phyloP scores from a whole-genome alignment of 1,140 invertebrate species.

The Paramacrobiotus metropolitanus region DNA sequence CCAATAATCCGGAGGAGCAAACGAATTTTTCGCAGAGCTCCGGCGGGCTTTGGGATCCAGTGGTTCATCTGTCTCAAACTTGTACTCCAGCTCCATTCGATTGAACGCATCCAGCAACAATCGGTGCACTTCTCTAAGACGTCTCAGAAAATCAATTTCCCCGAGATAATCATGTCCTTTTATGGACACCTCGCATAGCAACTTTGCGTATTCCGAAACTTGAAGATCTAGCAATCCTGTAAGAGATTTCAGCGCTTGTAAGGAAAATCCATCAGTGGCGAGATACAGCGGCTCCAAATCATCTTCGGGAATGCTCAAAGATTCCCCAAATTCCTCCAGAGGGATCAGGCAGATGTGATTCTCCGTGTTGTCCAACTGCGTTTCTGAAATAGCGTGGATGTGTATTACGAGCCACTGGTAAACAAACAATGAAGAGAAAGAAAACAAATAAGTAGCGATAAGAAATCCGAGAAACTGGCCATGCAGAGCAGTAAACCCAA shows the following conservation, averaged over 20 bases:
- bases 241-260: not conserved
- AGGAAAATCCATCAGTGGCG: not conserved
- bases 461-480: too few relatives aligned
- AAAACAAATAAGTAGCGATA: too few relatives aligned
- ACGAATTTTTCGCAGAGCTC: not conserved
- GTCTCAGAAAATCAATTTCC: not conserved
- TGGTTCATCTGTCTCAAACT: not conserved
- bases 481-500: too few relatives aligned
- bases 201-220: not conserved
- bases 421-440: too few relatives aligned
- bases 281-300: not conserved
- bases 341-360: slow-evolving; percentile 2
- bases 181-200: too few relatives aligned
- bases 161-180: too few relatives aligned
- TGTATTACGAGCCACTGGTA: too few relatives aligned
- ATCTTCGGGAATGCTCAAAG: not conserved
- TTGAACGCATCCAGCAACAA: not conserved
- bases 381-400: not conserved
- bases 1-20: not conserved
- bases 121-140: not conserved
- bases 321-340: not conserved
- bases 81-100: not conserved
- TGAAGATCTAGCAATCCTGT: slow-evolving; percentile 1
- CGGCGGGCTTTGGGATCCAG: not conserved
- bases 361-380: not conserved